A percentile compares a stretch with the other conserved stretches of the same genome.
Evolutionary conservation across 1,140 invertebrate species (phyloP).

Genomic region (Trichogramma pretiosum): DNA sequence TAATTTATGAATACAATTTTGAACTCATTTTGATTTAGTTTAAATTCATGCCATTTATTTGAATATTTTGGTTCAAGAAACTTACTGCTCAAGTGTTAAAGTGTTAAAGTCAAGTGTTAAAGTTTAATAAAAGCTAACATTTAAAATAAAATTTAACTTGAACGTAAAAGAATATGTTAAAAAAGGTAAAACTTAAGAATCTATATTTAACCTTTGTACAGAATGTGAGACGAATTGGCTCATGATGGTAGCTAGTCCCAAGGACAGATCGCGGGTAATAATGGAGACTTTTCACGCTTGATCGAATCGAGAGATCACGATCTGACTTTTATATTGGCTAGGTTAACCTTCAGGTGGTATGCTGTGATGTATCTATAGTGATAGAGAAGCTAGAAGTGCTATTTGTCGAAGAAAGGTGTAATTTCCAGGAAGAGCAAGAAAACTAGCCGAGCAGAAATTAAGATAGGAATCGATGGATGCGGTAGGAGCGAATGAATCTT

Average conservation of each 20-base stretch:
- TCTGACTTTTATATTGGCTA: constrained; percentile 9
- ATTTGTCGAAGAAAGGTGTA: constrained; percentile 14
- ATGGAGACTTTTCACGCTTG: constrained; percentile 20
- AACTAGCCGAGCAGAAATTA: constrained; percentile 15
- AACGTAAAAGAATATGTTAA: no score
- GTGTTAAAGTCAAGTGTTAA: no score
- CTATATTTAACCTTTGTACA: no score
- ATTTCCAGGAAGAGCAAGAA: neutral
- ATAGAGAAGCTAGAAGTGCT: neutral
- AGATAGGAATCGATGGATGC: constrained; percentile 8
- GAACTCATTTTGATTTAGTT: no score
- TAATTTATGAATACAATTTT: no score
- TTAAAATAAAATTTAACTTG: no score
- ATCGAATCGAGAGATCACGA: constrained; percentile 14
- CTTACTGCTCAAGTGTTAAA: no score
- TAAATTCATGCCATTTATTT: no score
- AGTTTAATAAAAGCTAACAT: no score
- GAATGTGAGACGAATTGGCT: constrained; percentile 12
- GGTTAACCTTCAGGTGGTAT: constrained; percentile 6
- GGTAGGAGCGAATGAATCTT: no score
- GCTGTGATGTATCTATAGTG: neutral
- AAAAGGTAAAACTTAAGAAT: no score
- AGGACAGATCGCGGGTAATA: constrained; percentile 20
- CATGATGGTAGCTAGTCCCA: neutral
- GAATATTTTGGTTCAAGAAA: no score